These are phyloP conservation scores for Lasioglossum malachurum DNA, from an alignment of 2,888 invertebrate species.

Conservation along the genomic window DNA sequence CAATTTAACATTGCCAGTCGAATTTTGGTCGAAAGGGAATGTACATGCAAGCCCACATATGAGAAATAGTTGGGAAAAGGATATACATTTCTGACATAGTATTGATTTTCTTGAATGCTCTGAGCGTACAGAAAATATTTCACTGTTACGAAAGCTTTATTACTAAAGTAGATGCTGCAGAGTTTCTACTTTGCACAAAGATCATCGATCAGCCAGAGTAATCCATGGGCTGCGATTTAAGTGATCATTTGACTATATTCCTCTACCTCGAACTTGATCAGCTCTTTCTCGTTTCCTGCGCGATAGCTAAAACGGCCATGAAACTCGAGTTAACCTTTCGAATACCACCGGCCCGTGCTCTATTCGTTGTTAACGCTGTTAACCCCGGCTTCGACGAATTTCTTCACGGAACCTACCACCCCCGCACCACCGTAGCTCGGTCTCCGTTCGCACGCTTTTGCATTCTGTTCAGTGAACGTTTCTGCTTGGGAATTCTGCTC, in stretches of 20 bases:
- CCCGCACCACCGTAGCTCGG: background rate
- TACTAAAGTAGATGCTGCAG: no score
- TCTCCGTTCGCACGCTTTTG: background rate
- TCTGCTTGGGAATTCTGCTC: background rate
- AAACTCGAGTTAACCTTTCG: slow-evolving; percentile 2
- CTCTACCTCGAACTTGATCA: background rate
- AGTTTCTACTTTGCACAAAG: background rate
- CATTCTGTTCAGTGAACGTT: slow-evolving; percentile 13
- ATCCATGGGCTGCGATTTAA: background rate
- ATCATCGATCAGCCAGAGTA: background rate
- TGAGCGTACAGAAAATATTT: no score
- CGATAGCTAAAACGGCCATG: background rate
- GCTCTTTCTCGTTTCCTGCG: background rate
- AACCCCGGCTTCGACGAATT: slow-evolving; percentile 6
- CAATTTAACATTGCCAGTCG: background rate
- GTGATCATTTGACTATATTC: background rate
- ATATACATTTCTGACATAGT: no score
- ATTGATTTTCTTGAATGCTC: no score
- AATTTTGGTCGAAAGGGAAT: background rate
- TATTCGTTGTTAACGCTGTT: slow-evolving; percentile 6
- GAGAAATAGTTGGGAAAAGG: no score
- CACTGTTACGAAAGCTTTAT: no score
- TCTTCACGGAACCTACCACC: background rate
- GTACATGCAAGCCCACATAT: no score
- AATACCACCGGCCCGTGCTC: background rate